Evolutionary conservation across 2,797 vertebrate species (phyloP), one percentile per base, ranked within the genome.

Genomic region (Taeniopygia guttata): DNA sequence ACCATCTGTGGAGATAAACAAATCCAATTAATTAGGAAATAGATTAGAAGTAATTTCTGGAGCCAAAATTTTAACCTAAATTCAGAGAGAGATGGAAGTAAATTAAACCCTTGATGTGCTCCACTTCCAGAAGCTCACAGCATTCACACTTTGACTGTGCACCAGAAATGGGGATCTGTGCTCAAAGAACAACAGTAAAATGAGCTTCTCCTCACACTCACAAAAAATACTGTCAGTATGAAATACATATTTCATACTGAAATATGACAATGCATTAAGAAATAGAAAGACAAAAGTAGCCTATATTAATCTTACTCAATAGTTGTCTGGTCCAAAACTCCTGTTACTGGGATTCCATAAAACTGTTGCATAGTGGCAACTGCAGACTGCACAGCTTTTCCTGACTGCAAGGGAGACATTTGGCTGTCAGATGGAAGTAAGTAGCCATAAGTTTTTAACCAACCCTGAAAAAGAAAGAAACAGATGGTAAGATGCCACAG

Each of bases 401-500:
- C 98, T 16, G 98, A 98, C 72, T 98, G 98, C 90, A 98, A 97
- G 96, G 98, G 98, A 5, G 98, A 98, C 16, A 97, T 98, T 9
- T 98, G 97, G 88, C 98, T 97, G 89, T 98, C 98, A 59, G 98
- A 98, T 46, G 98, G 98, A 90, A 98, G 98, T 94, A 99, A 98
- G 97, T 99, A 99, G 81, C 98, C 98, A 4, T 99, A 99, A 94
- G 98, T 98, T 97, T 99, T 99, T 97, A 99, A 90, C 98, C 98
- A 99, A 8, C 98, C 98, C 98, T 99, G 98, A 67, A 73, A 94
- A 95, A 93, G 88, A 91, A 64, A 83, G 84, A 96, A 78, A 96
- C 94, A 96, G 93, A 94, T 59, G 25, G 46, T 89, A 84, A 95
- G 82, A 83, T 38, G 68, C 64, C 79, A 89, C 1, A 0, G 25